Evolutionary conservation across 2,888 invertebrate species (phyloP).

Genomic region (Gortyna flavago): DNA sequence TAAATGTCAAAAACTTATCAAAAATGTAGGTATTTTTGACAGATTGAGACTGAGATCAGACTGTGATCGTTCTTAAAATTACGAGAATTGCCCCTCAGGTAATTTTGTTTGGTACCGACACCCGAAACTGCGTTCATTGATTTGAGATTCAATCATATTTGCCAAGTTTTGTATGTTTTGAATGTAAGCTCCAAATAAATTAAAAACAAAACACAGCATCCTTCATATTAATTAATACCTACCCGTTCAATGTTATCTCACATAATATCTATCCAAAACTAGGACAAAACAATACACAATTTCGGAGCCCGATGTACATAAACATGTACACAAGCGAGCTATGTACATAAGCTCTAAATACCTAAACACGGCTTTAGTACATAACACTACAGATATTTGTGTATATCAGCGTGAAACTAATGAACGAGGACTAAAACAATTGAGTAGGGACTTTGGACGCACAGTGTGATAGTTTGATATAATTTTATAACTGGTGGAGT

Average conservation of each 20-base stretch:
- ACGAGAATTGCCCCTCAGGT: too few relatives aligned
- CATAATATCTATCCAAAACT: neutral
- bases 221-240: neutral
- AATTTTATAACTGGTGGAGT: neutral
- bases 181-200: neutral
- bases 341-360: constrained; percentile 6
- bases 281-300: constrained; percentile 15
- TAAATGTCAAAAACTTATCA: too few relatives aligned
- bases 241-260: neutral
- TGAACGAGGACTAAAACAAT: constrained; percentile 26
- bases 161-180: too few relatives aligned
- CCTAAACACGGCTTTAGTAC: neutral
- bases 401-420: constrained; percentile 12
- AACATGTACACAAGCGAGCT: neutral
- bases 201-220: too few relatives aligned
- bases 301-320: neutral
- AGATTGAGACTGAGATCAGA: too few relatives aligned
- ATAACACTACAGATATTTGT: constrained; percentile 18
- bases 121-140: too few relatives aligned
- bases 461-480: neutral
- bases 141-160: too few relatives aligned
- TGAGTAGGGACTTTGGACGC: neutral
- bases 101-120: too few relatives aligned
- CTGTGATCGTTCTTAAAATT: too few relatives aligned
- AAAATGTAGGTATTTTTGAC: too few relatives aligned